These are phyloP conservation scores for Heliconius hortense DNA, from an alignment of 2,888 invertebrate species.

Conservation along the genomic window DNA sequence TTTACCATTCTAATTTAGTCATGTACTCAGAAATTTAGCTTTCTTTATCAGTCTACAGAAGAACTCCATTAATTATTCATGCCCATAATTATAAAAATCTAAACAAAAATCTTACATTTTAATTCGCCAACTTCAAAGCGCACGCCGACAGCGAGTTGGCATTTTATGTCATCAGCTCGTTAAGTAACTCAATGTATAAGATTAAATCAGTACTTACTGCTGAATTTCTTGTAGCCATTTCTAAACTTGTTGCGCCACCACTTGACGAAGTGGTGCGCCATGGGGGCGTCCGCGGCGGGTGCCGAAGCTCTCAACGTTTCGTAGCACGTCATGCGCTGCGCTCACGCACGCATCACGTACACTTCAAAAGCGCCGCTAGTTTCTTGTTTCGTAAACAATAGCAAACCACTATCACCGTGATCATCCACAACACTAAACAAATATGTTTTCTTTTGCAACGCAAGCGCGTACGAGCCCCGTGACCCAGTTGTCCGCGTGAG, in stretches of 20 bases:
- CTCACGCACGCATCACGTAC: slow-evolving; percentile 81
- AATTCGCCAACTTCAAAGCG: neutral
- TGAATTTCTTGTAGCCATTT: slow-evolving; percentile 88
- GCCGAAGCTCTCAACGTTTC: slow-evolving; percentile 81
- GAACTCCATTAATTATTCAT: neutral
- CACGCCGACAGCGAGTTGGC: neutral
- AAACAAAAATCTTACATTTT: neutral
- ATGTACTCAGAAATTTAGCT: neutral
- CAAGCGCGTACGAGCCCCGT: slow-evolving; percentile 62
- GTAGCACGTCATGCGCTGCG: slow-evolving; percentile 83
- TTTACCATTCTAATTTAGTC: slow-evolving; percentile 13
- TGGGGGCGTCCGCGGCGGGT: slow-evolving; percentile 83
- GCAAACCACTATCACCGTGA: slow-evolving; percentile 63
- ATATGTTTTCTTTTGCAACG: slow-evolving; percentile 51
- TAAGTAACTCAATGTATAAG: neutral
- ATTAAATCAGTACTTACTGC: slow-evolving; percentile 77
- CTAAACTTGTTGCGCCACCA: slow-evolving; percentile 89
- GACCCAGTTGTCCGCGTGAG: slow-evolving; percentile 79
- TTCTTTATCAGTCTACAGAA: neutral
- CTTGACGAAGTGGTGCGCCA: slow-evolving; percentile 89
- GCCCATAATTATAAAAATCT: neutral
- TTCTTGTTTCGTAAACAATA: slow-evolving; percentile 61
- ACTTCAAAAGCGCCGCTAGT: slow-evolving; percentile 78
- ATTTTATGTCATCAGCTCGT: neutral
- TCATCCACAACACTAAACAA: slow-evolving; percentile 65